Evolutionary conservation across 2,888 invertebrate species (phyloP).

Genomic region (Pseudococcus jackbeardsleyi): DNA sequence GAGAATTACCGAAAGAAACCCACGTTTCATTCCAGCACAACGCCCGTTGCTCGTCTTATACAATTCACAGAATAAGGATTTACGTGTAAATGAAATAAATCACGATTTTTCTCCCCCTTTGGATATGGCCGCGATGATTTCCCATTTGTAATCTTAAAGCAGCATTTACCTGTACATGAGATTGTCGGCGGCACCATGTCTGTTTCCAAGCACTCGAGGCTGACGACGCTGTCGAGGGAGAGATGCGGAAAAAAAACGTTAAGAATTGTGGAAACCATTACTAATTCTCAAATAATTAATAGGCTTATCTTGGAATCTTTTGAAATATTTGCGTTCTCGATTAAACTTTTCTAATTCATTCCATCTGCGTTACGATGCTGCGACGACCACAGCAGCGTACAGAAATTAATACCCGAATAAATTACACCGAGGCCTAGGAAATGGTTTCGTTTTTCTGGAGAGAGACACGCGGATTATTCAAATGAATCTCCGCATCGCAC

Average conservation of each 20-base stretch:
- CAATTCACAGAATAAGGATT: not conserved
- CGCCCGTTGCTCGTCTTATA: not conserved
- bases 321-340: constrained; percentile 15
- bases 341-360: constrained; percentile 18
- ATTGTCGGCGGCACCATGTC: not conserved
- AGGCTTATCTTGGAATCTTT: constrained; percentile 2
- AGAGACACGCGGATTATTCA: not conserved
- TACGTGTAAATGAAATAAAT: not conserved
- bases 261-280: constrained; percentile 37
- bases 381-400: not conserved
- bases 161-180: not conserved
- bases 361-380: not conserved
- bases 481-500: not conserved
- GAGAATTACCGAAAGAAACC: not conserved
- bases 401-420: constrained; percentile 41
- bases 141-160: not conserved
- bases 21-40: not conserved
- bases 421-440: constrained; percentile 5
- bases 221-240: not conserved
- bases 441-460: constrained; percentile 19
- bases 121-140: not conserved
- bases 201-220: not conserved
- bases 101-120: not conserved
- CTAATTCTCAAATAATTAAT: constrained; percentile 12
- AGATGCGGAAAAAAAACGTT: constrained; percentile 2